phyloP scores from a whole-genome alignment of 1,140 invertebrate genomes.

The Phthorimaea operculella region DNA sequence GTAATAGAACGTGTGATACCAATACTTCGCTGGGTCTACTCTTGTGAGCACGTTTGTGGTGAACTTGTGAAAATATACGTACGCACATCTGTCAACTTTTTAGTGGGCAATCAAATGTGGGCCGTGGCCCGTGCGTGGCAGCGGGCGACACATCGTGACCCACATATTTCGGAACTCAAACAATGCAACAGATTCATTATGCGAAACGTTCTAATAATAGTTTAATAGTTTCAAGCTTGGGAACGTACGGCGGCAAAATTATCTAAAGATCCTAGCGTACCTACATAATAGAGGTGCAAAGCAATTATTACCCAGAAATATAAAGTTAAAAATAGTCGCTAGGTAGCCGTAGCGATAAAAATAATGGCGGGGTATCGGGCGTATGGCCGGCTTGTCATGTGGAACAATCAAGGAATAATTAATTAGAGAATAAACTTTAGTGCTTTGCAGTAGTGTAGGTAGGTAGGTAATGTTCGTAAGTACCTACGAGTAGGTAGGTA shows the following conservation, averaged over 20 bases:
- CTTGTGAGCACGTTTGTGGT: too few relatives aligned
- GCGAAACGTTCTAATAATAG: not conserved
- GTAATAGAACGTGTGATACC: too few relatives aligned
- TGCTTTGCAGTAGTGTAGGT: too few relatives aligned
- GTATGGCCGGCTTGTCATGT: not conserved
- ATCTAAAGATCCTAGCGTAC: not conserved
- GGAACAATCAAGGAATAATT: too few relatives aligned
- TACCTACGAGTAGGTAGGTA: too few relatives aligned
- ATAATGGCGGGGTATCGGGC: slow-evolving; percentile 4
- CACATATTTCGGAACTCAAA: not conserved
- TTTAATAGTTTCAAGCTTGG: not conserved
- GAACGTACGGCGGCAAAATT: not conserved
- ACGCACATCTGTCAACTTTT: too few relatives aligned
- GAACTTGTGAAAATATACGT: too few relatives aligned
- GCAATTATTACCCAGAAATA: slow-evolving; percentile 4
- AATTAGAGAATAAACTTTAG: too few relatives aligned
- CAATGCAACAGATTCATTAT: not conserved
- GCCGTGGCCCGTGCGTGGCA: too few relatives aligned
- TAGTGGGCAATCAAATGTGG: not conserved
- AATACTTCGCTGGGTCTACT: too few relatives aligned
- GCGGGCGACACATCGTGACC: not conserved
- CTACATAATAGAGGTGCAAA: slow-evolving; percentile 3
- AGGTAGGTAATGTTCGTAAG: too few relatives aligned
- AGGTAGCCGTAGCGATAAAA: slow-evolving; percentile 4
- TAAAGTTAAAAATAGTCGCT: slow-evolving; percentile 6